A percentile compares a stretch with the other conserved stretches of the same genome.
phyloP scores from a whole-genome alignment of 2,113 vertebrate species.

The Ranitomeya imitator region DNA sequence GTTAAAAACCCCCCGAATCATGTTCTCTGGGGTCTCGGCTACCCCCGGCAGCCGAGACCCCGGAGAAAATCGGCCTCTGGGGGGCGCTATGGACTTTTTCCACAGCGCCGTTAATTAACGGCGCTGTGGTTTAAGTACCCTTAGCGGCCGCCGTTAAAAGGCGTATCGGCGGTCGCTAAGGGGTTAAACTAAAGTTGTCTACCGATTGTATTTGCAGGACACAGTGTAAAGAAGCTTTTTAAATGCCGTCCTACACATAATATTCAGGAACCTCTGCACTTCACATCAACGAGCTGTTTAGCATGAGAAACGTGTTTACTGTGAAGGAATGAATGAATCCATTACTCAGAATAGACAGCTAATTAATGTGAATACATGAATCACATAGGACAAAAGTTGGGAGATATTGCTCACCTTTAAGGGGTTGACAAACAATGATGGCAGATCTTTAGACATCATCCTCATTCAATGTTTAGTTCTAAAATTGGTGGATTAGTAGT shows the following conservation, averaged over 20 bases:
- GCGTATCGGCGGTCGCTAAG: too few relatives aligned
- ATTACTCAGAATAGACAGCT: conserved; percentile 1
- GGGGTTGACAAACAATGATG: not conserved
- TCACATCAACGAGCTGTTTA: not conserved
- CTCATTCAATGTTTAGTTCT: conserved; percentile 31
- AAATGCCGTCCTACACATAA: not conserved
- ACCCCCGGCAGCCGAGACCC: too few relatives aligned
- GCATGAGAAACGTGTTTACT: not conserved
- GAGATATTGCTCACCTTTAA: not conserved
- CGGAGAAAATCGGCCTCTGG: too few relatives aligned
- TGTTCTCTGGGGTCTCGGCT: too few relatives aligned
- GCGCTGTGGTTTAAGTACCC: too few relatives aligned
- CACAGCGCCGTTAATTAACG: too few relatives aligned
- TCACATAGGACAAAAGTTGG: conserved; percentile 1
- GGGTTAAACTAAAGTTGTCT: not conserved
- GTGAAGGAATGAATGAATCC: not conserved
- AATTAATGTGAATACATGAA: conserved; percentile 16
- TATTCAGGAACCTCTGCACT: not conserved
- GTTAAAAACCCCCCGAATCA: too few relatives aligned
- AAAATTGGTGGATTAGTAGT: not conserved
- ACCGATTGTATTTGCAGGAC: not conserved
- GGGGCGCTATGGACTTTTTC: too few relatives aligned
- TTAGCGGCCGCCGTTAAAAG: too few relatives aligned
- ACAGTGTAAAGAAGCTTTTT: not conserved
- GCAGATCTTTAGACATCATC: not conserved